phyloP scores from a whole-genome alignment of 2,113 vertebrate genomes.

The Oncorhynchus kisutch region DNA sequence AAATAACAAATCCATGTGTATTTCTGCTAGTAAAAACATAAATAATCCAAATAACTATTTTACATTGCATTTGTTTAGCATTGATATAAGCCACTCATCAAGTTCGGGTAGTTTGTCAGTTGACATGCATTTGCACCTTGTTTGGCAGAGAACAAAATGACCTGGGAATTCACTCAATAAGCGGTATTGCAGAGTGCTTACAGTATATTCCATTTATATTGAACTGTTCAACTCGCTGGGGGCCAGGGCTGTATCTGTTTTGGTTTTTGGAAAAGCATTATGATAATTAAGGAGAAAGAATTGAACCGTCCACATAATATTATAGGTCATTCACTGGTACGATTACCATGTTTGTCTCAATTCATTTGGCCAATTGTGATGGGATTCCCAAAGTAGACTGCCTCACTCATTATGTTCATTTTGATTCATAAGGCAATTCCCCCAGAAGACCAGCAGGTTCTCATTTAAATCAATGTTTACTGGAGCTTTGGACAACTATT shows the following conservation, averaged over 20 bases:
- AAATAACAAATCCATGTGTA: not conserved
- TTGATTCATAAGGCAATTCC: not conserved
- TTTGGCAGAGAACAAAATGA: not conserved
- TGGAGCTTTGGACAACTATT: too few species aligned
- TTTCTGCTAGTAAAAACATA: not conserved
- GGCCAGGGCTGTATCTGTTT: not conserved
- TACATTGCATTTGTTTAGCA: not conserved
- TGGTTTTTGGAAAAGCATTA: not conserved
- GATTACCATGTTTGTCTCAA: not conserved
- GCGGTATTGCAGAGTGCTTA: not conserved
- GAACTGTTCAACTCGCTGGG: slow-evolving; percentile 3
- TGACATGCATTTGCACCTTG: not conserved
- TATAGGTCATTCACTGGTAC: not conserved
- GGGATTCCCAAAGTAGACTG: not conserved
- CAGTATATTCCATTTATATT: slow-evolving; percentile 6
- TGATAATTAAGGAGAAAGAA: not conserved
- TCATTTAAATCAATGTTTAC: too few species aligned
- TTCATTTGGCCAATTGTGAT: not conserved
- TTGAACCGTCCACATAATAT: not conserved
- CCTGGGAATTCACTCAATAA: not conserved
- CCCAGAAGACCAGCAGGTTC: not conserved
- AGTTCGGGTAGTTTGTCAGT: not conserved
- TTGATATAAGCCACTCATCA: too few species aligned
- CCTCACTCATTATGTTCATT: not conserved
- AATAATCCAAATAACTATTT: not conserved